Evolutionary conservation across 2,113 vertebrate species (phyloP).

Genomic region (Paradisaea rubra): DNA sequence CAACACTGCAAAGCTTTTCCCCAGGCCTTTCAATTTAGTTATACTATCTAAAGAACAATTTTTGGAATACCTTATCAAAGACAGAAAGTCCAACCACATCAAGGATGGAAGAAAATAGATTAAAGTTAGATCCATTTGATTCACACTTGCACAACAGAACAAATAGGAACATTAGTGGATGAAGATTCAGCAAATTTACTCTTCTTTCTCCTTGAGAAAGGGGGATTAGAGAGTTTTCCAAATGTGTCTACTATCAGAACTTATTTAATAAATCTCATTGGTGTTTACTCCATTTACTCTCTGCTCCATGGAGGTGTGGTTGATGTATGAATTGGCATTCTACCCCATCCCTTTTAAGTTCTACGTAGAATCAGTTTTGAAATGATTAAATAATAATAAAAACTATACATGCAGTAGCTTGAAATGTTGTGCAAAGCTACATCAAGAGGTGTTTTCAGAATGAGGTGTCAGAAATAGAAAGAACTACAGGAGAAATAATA

Average conservation of each 20-base stretch:
- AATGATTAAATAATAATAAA: background rate
- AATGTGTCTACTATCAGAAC: background rate
- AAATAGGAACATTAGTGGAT: background rate
- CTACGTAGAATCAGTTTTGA: background rate
- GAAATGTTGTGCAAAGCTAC: background rate
- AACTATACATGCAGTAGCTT: background rate
- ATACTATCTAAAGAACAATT: background rate
- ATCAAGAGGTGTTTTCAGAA: background rate
- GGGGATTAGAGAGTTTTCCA: background rate
- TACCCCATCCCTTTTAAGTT: background rate
- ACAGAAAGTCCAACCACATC: background rate
- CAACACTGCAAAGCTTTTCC: background rate
- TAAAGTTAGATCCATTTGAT: background rate
- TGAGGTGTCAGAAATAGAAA: background rate
- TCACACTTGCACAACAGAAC: background rate
- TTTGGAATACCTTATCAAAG: background rate
- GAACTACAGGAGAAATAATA: background rate
- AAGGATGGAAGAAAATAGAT: background rate
- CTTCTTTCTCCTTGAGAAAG: background rate
- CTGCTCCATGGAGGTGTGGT: background rate
- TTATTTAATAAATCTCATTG: background rate
- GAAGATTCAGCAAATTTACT: background rate
- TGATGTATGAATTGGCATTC: background rate
- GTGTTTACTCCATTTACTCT: background rate
- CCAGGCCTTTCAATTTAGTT: background rate